Conservation (phyloP, 2,113 vertebrate genomes). For the Syrrhaptes paradoxus region DNA sequence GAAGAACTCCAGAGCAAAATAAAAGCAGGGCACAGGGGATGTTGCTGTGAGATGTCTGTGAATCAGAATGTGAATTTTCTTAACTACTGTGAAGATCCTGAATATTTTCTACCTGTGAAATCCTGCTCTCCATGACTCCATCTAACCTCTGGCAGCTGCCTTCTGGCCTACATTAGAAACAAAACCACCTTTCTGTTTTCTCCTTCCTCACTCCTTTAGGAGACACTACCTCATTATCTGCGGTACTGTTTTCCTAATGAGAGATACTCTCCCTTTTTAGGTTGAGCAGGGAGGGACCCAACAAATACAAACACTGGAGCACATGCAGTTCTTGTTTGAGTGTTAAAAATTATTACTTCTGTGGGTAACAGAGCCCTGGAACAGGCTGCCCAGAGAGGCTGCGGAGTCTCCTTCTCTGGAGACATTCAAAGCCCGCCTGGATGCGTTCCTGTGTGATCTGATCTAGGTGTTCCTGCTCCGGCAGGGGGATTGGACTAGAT, state of each 20-base stretch:
- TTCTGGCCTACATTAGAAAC: background rate
- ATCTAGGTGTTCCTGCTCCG: too few relatives aligned
- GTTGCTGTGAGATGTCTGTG: constrained; percentile 16
- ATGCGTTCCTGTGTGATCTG: too few relatives aligned
- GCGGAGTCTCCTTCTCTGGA: too few relatives aligned
- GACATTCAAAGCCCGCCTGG: too few relatives aligned
- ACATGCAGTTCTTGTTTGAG: background rate
- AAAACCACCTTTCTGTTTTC: background rate
- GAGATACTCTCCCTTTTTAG: background rate
- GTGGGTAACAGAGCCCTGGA: too few relatives aligned
- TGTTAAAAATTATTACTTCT: background rate
- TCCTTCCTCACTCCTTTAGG: background rate
- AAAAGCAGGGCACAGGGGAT: background rate
- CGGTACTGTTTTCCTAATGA: background rate
- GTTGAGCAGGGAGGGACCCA: background rate
- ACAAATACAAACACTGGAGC: background rate
- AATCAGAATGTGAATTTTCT: background rate
- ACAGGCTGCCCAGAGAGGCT: too few relatives aligned
- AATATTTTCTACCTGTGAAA: background rate
- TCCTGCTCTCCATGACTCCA: background rate
- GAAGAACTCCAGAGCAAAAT: constrained; percentile 3
- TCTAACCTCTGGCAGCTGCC: background rate
- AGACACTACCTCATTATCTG: background rate
- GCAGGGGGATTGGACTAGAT: too few relatives aligned
- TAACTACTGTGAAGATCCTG: background rate